A percentile compares a stretch with the other conserved stretches of the same genome.
phyloP scores from a whole-genome alignment of 2,888 invertebrate genomes.

The Timema cristinae region DNA sequence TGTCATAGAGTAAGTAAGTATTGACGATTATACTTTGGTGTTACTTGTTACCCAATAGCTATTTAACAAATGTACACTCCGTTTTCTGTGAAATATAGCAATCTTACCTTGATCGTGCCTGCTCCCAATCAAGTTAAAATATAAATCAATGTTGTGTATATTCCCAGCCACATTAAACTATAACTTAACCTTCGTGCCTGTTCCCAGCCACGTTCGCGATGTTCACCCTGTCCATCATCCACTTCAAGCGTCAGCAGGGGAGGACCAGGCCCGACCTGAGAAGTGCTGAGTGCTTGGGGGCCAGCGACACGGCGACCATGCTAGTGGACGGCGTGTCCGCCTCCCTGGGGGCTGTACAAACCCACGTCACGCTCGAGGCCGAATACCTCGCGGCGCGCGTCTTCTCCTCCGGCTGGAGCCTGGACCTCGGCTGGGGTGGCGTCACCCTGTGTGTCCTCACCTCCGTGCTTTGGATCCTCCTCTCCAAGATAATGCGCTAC shows the following conservation, averaged over 20 bases:
- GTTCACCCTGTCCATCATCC: conserved; percentile 88
- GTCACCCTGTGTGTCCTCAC: conserved; percentile 79
- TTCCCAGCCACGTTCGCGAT: conserved; percentile 78
- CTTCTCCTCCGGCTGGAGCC: conserved; percentile 76
- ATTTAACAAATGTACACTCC: no score
- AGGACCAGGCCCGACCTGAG: conserved; percentile 46
- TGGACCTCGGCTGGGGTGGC: conserved; percentile 82
- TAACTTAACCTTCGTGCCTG: no score
- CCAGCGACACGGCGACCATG: conserved; percentile 38
- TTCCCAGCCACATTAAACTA: no score
- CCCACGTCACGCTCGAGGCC: conserved; percentile 32
- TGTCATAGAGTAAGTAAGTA: no score
- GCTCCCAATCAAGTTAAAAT: no score
- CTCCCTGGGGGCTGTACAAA: conserved; percentile 21
- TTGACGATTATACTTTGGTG: no score
- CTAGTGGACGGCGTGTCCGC: conserved; percentile 35
- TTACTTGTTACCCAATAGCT: no score
- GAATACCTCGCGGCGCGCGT: conserved; percentile 54
- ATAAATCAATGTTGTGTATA: no score
- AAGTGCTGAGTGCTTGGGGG: conserved; percentile 42
- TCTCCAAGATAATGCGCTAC: conserved; percentile 87
- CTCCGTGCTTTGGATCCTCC: conserved; percentile 78
- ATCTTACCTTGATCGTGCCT: no score
- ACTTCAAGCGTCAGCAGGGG: conserved; percentile 76
- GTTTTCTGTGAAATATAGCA: no score